Base-by-base conservation (phyloP, 2,888 invertebrate species). In the Lycaena phlaeas region DNA sequence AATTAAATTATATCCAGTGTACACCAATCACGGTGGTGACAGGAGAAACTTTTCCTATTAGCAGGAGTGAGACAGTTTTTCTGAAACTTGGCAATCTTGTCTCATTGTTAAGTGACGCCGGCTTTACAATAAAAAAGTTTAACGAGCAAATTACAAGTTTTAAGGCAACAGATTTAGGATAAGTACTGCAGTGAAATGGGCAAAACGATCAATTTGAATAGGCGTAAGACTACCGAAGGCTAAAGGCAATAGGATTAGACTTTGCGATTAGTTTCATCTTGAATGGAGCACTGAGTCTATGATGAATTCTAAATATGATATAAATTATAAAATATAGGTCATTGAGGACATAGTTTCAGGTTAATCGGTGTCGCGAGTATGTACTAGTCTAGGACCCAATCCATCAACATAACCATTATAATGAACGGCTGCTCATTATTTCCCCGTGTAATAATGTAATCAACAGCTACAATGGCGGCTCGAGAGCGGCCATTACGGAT, bases 401-500 rank as follows among this genome's bases (percentile, higher is more conserved):
- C 17, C 11, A 38, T 27, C 27, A 29, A 25, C 14, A 30, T 14
- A 29, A 10, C 14, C 18, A 12, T 18, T 17, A 28, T 27, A 46
- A 56, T 51, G 59, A 61, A 63, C 60, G 46, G 50, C 49, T 45
- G 47, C 48, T 51, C 53, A 65, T 67, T 58, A 59, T 53, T 60
- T 51, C 56, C 46, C 51, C 31, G 27, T 27, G 63, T 68, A 68
- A 56, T 68, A 59, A 61, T 52, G 59, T 68, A 74, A 77, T 77
- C 65, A 68, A 68, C 64, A 70, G 65, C 74, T 72, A 72, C 70
- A 70, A 68, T 68, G 60, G 51, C 54, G 50, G 52, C 51, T 50
- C 50, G 43, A 52, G 34, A 31, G 40, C 25, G 47, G n/a, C n/a
- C n/a, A n/a, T n/a, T n/a, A n/a, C n/a, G n/a, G n/a, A n/a, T n/a